These are phyloP conservation scores for Empidonax traillii DNA, from an alignment of 2,113 vertebrate species.

Conservation along the genomic window DNA sequence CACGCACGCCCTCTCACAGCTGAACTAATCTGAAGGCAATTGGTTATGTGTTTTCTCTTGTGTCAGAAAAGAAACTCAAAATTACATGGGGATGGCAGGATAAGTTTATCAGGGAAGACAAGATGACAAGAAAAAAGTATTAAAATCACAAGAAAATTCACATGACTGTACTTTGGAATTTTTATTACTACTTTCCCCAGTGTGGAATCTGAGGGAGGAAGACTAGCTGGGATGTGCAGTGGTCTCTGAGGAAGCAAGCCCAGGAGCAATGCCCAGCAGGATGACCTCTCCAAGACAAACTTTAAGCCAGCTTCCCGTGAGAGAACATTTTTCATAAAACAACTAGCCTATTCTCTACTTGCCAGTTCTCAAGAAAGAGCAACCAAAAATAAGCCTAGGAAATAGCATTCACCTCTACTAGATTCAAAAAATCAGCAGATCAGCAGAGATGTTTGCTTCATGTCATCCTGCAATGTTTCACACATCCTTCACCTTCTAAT, in stretches of 20 bases:
- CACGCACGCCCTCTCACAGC: background rate
- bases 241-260: background rate
- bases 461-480: background rate
- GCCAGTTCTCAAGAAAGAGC: background rate
- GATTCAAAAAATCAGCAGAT: background rate
- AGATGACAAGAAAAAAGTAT: background rate
- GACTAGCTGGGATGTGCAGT: background rate
- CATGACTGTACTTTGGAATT: background rate
- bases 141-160: background rate
- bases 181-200: background rate
- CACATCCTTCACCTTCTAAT: background rate
- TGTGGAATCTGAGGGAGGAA: background rate
- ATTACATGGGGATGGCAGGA: background rate
- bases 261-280: background rate
- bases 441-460: background rate
- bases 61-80: background rate
- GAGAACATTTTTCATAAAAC: background rate
- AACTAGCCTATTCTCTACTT: background rate
- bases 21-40: background rate
- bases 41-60: background rate
- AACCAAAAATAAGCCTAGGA: background rate
- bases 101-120: background rate
- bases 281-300: background rate
- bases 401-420: background rate
- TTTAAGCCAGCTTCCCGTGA: background rate